Evolutionary conservation across 2,797 vertebrate genomes (phyloP).

Genomic region (Sebastes umbrosus): DNA sequence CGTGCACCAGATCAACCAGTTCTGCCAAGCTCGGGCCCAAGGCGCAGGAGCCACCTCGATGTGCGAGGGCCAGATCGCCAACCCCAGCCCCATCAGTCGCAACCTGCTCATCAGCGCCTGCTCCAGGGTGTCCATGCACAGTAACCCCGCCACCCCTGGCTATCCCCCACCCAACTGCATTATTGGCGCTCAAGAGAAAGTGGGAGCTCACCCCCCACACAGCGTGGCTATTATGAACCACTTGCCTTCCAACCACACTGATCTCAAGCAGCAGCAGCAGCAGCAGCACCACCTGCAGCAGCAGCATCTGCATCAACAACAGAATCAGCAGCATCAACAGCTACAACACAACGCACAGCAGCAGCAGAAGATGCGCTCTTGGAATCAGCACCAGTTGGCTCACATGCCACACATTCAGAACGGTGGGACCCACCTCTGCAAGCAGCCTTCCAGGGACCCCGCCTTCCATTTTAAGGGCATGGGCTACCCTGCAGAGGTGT

Average conservation of each 20-base stretch:
- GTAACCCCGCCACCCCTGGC: slow-evolving; percentile 83
- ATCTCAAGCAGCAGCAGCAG: slow-evolving; percentile 90
- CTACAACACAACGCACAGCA: slow-evolving; percentile 80
- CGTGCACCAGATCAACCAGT: slow-evolving; percentile 99
- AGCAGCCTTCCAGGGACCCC: slow-evolving; percentile 86
- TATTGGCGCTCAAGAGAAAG: slow-evolving; percentile 87
- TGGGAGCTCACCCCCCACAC: slow-evolving; percentile 80
- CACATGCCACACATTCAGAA: slow-evolving; percentile 93
- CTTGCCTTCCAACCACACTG: slow-evolving; percentile 89
- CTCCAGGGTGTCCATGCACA: slow-evolving; percentile 95
- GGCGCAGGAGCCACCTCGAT: slow-evolving; percentile 93
- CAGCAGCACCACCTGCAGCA: slow-evolving; percentile 42
- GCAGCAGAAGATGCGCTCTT: slow-evolving; percentile 89
- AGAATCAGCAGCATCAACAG: slow-evolving; percentile 69
- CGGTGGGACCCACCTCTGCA: slow-evolving; percentile 86
- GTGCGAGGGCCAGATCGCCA: slow-evolving; percentile 99
- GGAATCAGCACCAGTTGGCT: slow-evolving; percentile 96
- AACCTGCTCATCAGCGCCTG: slow-evolving; percentile 98
- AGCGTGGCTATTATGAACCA: slow-evolving; percentile 88
- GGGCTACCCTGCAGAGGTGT: slow-evolving; percentile 93
- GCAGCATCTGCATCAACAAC: slow-evolving; percentile 68
- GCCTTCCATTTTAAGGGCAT: slow-evolving; percentile 90
- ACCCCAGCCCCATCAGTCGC: slow-evolving; percentile 98
- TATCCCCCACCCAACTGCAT: slow-evolving; percentile 84
- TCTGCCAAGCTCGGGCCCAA: slow-evolving; percentile 95